Evolutionary conservation across 2,888 invertebrate species (phyloP), one percentile per base, ranked within the genome.

Genomic region (Luperina testacea): DNA sequence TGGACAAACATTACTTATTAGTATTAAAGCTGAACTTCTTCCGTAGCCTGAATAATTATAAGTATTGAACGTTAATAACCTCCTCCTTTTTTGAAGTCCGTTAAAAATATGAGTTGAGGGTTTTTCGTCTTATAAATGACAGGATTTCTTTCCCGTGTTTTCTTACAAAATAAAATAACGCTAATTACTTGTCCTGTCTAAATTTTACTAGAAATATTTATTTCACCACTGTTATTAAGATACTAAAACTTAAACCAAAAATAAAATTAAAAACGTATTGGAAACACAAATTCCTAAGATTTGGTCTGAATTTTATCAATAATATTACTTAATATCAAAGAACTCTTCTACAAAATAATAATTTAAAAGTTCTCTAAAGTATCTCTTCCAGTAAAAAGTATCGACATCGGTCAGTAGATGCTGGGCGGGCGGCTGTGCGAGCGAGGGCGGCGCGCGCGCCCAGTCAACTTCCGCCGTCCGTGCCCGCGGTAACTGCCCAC

Each of bases 371-470:
- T 64, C 9, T 51, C 5, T 7, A 76, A 79, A 78, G 53, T 72
- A 77, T 82, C 94, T 73, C 91, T 92, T 95, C 95, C 83, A 95
- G 94, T 84, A 86, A 72, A 72, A 89, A 76, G 83, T 91, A 85
- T 89, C 80, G 79, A 80, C 72, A 85, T 79, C 85, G 90, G 89
- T 91, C 91, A 88, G 90, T 90, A 80, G 77, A 74, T 45, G 87
- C 81, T 84, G 91, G 92, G 91, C 92, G 94, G 94, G 94, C 93
- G 94, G 93, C 75, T 91, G 90, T 90, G 90, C 84, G 88, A 86
- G 90, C 90, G 91, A 90, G 94, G 94, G 94, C 94, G 94, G 95
- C 94, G 94, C 94, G 94, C 92, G 94, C 95, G 94, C 94, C 91
- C 95, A 95, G 95, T 95, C 92, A 89, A 90, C 89, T 89, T 92